Evolutionary conservation across 2,113 vertebrate genomes (phyloP).

Genomic region (Gallinago jamesoni): DNA sequence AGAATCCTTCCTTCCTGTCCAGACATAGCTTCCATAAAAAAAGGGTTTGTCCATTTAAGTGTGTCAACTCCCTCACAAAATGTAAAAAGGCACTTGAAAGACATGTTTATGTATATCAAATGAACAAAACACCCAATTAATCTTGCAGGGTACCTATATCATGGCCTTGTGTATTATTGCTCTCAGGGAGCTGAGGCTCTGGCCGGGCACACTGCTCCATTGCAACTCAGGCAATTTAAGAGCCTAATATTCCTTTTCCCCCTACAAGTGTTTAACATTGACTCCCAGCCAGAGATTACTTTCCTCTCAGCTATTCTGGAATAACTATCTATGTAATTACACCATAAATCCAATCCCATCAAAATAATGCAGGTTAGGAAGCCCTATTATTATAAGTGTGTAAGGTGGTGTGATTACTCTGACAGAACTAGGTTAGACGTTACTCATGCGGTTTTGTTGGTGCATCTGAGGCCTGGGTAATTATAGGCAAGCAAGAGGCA

Average conservation of each 20-base stretch:
- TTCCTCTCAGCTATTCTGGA: not conserved
- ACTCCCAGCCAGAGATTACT: not conserved
- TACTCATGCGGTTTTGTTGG: not conserved
- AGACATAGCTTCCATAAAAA: not conserved
- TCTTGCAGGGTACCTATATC: not conserved
- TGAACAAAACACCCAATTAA: not conserved
- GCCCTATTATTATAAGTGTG: not conserved
- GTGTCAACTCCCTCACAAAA: not conserved
- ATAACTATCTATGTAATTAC: slow-evolving; percentile 19
- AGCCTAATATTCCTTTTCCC: not conserved
- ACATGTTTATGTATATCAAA: not conserved
- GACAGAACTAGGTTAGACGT: not conserved
- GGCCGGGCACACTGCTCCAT: not conserved
- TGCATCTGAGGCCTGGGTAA: not conserved
- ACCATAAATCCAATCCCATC: not conserved
- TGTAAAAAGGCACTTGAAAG: not conserved
- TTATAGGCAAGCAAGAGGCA: not conserved
- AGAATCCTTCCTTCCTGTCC: not conserved
- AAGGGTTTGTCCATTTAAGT: not conserved
- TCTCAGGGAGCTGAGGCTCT: not conserved
- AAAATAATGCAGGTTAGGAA: not conserved
- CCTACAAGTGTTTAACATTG: not conserved
- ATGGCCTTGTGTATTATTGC: not conserved
- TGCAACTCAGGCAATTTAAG: not conserved
- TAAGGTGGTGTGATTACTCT: not conserved